Evolutionary conservation across 2,797 vertebrate genomes (phyloP).

Genomic region (Zenarchopterus dispar): DNA sequence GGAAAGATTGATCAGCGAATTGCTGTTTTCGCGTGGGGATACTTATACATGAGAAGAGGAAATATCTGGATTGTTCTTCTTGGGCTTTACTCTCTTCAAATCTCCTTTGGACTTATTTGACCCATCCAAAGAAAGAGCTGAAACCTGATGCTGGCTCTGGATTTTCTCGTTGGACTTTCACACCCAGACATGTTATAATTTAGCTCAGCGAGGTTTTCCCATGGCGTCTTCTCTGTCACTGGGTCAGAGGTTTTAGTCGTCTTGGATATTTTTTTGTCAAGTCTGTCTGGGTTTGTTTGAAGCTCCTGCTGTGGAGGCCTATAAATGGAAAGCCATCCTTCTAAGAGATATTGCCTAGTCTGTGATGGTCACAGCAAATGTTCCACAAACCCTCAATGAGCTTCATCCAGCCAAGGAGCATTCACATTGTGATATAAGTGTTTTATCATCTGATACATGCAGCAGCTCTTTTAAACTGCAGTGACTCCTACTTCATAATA

Average conservation of each 20-base stretch:
- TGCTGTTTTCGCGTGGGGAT: slow-evolving; percentile 49
- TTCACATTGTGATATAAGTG: neutral
- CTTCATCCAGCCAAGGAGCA: neutral
- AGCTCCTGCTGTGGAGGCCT: slow-evolving; percentile 10
- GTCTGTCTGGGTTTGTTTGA: slow-evolving; percentile 42
- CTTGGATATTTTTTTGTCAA: slow-evolving; percentile 31
- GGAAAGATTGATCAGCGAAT: slow-evolving; percentile 64
- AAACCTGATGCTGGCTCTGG: slow-evolving; percentile 65
- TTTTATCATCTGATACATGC: neutral
- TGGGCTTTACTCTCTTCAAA: slow-evolving; percentile 49
- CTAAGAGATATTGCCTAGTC: neutral
- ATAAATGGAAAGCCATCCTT: neutral
- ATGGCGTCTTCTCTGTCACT: slow-evolving; percentile 33
- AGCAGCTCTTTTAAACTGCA: no score
- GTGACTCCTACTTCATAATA: no score
- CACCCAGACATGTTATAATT: slow-evolving; percentile 66
- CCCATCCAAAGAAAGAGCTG: slow-evolving; percentile 39
- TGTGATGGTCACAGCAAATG: neutral
- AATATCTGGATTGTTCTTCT: slow-evolving; percentile 39
- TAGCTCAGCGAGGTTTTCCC: slow-evolving; percentile 40
- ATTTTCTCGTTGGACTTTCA: slow-evolving; percentile 62
- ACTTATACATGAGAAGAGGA: slow-evolving; percentile 32
- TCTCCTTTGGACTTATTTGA: slow-evolving; percentile 61
- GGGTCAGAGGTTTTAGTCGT: slow-evolving; percentile 33
- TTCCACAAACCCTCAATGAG: neutral